phyloP scores from a whole-genome alignment of 2,888 invertebrate genomes.

The Abrostola triplasia region DNA sequence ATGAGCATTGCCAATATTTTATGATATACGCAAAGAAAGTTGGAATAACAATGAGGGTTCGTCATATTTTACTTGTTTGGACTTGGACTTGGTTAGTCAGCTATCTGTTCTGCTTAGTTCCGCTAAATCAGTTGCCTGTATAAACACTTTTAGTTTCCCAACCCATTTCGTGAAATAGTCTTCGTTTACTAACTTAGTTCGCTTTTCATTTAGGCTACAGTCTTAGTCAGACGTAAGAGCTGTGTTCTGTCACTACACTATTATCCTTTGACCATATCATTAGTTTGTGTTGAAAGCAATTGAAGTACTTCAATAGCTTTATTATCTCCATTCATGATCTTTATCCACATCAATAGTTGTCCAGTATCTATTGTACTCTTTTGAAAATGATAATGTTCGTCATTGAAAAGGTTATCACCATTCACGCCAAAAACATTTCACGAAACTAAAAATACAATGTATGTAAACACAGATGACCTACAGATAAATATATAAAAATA shows the following conservation, averaged over 20 bases:
- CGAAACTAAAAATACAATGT: constrained; percentile 50
- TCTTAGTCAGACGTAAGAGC: constrained; percentile 24
- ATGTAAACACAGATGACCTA: constrained; percentile 54
- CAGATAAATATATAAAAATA: constrained; percentile 41
- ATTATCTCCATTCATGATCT: neutral
- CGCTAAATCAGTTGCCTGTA: constrained; percentile 5
- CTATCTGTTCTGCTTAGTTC: too few relatives aligned
- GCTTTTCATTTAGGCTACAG: constrained; percentile 26
- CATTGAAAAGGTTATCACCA: constrained; percentile 48
- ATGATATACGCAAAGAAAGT: constrained; percentile 57
- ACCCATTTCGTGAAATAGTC: constrained; percentile 18
- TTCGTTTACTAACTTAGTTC: constrained; percentile 28
- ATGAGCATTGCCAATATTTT: constrained; percentile 73
- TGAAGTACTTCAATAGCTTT: neutral
- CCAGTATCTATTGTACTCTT: neutral
- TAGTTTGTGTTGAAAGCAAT: constrained; percentile 9
- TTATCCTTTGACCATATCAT: constrained; percentile 17
- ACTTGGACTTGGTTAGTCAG: neutral
- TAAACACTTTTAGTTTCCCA: constrained; percentile 36
- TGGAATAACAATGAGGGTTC: constrained; percentile 17
- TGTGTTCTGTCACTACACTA: constrained; percentile 27
- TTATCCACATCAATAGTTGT: neutral
- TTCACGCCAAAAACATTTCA: constrained; percentile 18
- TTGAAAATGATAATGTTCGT: constrained; percentile 17
- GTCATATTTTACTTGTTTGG: neutral